These are phyloP conservation scores for Galaxias olidus DNA, from an alignment of 2,797 vertebrate species.

Conservation along the genomic window DNA sequence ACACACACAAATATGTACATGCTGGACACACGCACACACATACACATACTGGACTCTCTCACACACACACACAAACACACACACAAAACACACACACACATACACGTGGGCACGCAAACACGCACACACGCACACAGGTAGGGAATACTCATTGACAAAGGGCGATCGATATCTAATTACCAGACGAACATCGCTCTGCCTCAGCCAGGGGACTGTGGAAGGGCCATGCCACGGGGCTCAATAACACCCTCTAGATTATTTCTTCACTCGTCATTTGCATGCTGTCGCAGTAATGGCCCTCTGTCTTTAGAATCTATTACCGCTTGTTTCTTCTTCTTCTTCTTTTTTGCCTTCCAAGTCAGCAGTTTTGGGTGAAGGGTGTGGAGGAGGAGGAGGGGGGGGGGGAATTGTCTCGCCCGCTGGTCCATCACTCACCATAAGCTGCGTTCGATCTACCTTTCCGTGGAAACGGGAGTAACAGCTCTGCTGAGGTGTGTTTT, in stretches of 20 bases:
- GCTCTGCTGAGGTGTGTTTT: conserved; percentile 42
- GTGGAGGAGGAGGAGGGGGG: conserved; percentile 21
- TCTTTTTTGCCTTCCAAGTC: conserved; percentile 49
- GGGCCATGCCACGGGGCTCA: conserved; percentile 59
- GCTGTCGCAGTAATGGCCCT: conserved; percentile 59
- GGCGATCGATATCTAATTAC: conserved; percentile 90
- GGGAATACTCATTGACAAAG: conserved; percentile 74
- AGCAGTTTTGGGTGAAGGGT: conserved; percentile 56
- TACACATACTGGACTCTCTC: too few relatives aligned
- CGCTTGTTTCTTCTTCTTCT: conserved; percentile 36
- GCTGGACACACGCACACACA: too few relatives aligned
- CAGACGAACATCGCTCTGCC: conserved; percentile 65
- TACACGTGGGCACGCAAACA: too few relatives aligned
- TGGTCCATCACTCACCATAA: conserved; percentile 45
- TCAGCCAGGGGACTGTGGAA: conserved; percentile 47
- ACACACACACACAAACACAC: conserved; percentile 26
- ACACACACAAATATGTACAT: too few relatives aligned
- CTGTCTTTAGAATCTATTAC: conserved; percentile 60
- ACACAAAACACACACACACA: too few relatives aligned
- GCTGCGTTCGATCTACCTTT: conserved; percentile 50
- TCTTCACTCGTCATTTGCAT: conserved; percentile 74
- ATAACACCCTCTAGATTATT: conserved; percentile 71
- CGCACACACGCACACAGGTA: conserved; percentile 40
- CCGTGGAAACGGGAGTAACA: conserved; percentile 41
- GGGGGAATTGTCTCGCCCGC: conserved; percentile 52